phyloP scores from a whole-genome alignment of 2,797 vertebrate species.

The Tamandua tetradactyla region DNA sequence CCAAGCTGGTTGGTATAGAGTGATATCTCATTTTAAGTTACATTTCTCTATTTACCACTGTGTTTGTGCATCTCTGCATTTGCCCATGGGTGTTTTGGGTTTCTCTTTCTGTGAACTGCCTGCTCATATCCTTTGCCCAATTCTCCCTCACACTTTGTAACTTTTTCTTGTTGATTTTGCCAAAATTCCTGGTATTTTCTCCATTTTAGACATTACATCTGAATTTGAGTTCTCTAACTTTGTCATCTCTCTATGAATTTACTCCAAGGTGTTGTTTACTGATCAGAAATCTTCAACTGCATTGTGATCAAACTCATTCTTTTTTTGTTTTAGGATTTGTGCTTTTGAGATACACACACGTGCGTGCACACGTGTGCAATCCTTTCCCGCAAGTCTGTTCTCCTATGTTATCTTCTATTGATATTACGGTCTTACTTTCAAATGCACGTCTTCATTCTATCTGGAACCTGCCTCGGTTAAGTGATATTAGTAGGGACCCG shows the following conservation, averaged over 20 bases:
- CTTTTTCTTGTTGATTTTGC: background rate
- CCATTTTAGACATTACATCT: background rate
- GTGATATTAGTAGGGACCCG: background rate
- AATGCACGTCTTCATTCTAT: background rate
- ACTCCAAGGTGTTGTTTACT: background rate
- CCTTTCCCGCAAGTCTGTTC: background rate
- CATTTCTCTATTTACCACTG: background rate
- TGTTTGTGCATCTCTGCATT: background rate
- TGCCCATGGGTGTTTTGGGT: background rate
- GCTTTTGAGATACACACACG: background rate
- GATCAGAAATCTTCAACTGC: background rate
- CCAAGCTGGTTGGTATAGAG: accelerated
- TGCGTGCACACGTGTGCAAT: background rate
- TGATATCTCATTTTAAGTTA: background rate
- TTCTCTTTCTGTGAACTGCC: background rate
- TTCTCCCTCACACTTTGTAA: background rate
- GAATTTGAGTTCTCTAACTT: too few relatives aligned
- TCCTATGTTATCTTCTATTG: background rate
- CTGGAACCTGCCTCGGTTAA: background rate
- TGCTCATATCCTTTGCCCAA: background rate
- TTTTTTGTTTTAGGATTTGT: background rate
- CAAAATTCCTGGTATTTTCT: background rate
- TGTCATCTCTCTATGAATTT: background rate
- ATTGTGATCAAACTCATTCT: background rate
- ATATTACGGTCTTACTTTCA: background rate